Evolutionary conservation across 2,797 vertebrate genomes (phyloP).

Genomic region (Acomys russatus): DNA sequence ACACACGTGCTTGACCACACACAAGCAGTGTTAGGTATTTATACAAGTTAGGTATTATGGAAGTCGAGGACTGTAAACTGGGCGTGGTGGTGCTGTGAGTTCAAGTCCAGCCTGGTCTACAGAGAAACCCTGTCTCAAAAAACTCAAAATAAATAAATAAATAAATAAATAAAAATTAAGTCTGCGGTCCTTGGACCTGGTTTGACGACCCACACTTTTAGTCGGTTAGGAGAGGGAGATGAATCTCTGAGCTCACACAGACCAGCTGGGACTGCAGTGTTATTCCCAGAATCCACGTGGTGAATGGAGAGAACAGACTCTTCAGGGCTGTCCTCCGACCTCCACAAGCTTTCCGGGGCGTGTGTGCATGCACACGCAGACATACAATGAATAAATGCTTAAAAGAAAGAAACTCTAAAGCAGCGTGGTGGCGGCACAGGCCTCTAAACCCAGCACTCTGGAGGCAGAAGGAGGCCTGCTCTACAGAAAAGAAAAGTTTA

Average conservation of each 20-base stretch:
- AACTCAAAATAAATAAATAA: too few relatives aligned
- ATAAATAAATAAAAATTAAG: too few relatives aligned
- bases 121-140: too few relatives aligned
- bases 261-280: too few relatives aligned
- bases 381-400: not conserved
- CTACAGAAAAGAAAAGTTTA: not conserved
- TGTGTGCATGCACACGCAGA: not conserved
- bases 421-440: rapidly evolving
- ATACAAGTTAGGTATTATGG: not conserved
- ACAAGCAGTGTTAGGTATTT: not conserved
- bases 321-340: not conserved
- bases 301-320: not conserved
- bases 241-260: not conserved
- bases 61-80: too few relatives aligned
- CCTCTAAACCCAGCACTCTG: not conserved
- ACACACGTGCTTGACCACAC: not conserved
- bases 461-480: not conserved
- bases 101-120: too few relatives aligned
- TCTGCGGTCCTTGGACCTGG: not conserved
- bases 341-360: not conserved
- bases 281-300: not conserved
- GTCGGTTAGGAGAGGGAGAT: not conserved
- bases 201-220: not conserved
- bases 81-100: too few relatives aligned
- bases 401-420: not conserved